Evolutionary conservation across 2,888 invertebrate species (phyloP).

Genomic region (Nomada fucata): DNA sequence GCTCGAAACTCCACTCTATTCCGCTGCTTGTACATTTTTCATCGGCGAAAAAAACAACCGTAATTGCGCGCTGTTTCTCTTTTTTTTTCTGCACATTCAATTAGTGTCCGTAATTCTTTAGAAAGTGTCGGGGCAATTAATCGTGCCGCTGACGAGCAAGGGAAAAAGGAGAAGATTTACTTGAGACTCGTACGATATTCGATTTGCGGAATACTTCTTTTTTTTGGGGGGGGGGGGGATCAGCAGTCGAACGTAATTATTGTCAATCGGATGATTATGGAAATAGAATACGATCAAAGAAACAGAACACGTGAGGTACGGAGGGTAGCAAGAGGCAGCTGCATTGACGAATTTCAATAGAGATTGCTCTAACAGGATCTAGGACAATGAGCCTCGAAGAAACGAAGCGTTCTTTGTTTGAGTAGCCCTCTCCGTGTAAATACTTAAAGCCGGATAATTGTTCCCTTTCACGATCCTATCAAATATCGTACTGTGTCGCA

Average conservation of each 20-base stretch:
- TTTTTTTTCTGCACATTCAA: background rate
- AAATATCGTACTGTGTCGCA: background rate
- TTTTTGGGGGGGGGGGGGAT: too few species aligned
- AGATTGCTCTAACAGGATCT: constrained; percentile 28
- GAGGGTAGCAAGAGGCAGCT: constrained; percentile 9
- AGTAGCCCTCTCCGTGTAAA: constrained; percentile 22
- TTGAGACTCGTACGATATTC: background rate
- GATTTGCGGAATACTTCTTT: background rate
- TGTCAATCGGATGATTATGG: background rate
- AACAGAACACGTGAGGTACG: background rate
- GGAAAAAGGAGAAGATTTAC: background rate
- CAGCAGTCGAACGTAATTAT: too few species aligned
- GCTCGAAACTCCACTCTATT: constrained; percentile 10
- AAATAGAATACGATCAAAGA: background rate
- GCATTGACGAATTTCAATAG: constrained; percentile 34
- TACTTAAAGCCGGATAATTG: constrained; percentile 21
- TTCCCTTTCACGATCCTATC: constrained; percentile 17
- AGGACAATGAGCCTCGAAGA: constrained; percentile 34
- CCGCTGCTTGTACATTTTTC: background rate
- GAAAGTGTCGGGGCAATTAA: background rate
- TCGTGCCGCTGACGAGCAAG: background rate
- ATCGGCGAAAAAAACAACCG: background rate
- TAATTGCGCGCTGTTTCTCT: background rate
- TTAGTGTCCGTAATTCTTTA: background rate
- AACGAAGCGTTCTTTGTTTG: constrained; percentile 21